Evolutionary conservation across 2,888 invertebrate species (phyloP).

Genomic region (Coelogynopora nodosa): DNA sequence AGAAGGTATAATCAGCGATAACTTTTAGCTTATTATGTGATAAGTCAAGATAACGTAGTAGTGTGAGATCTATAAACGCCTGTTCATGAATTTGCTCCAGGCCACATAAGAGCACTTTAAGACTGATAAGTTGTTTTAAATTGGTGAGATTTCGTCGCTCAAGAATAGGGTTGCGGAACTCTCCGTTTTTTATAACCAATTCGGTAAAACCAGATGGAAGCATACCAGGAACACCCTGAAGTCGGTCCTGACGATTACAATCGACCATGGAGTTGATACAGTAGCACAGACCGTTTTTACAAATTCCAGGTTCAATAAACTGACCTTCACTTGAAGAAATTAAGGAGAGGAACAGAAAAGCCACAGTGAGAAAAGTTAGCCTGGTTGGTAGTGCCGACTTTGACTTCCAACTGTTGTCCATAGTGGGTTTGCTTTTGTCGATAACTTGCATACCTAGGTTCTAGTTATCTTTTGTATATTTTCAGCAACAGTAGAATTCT

Average conservation of each 20-base stretch:
- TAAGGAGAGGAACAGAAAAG: background rate
- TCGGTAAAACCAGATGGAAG: background rate
- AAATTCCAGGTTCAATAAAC: background rate
- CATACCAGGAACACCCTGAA: background rate
- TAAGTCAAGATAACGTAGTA: slow-evolving; percentile 37
- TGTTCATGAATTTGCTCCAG: slow-evolving; percentile 16
- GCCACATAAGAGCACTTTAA: slow-evolving; percentile 36
- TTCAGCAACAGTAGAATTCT: too few species aligned
- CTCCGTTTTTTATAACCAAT: background rate
- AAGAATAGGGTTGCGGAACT: background rate
- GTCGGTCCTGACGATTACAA: background rate
- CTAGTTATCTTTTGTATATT: too few species aligned
- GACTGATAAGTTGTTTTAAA: background rate
- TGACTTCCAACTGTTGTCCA: too few species aligned
- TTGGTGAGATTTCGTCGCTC: slow-evolving; percentile 1
- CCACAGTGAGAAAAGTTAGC: too few species aligned
- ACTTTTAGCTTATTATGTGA: slow-evolving; percentile 36
- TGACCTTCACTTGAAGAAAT: background rate
- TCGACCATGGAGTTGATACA: background rate
- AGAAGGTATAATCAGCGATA: slow-evolving; percentile 29
- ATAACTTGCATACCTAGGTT: too few species aligned
- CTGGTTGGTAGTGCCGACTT: too few species aligned
- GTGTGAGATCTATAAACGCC: slow-evolving; percentile 9
- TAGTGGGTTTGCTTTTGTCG: too few species aligned
- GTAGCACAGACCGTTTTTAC: background rate